Evolutionary conservation across 35 echinoderm and acorn worm species (phyloP), one percentile per base, ranked within the genome.

Genomic region (Stichopus chloronotus): DNA sequence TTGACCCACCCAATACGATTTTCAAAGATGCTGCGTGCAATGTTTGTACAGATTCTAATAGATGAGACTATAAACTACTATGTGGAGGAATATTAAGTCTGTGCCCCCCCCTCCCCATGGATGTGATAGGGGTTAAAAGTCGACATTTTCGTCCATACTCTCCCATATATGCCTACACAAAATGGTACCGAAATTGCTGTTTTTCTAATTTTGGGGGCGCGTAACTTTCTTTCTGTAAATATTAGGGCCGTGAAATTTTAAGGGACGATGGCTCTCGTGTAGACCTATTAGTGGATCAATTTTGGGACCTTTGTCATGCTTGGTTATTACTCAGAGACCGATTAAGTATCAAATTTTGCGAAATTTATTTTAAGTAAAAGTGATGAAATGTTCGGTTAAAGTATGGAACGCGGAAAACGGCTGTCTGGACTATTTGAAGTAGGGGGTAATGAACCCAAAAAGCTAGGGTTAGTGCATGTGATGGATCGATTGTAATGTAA

Each of bases 81-180:
- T 17, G 19, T 76, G 0, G 25, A 76, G 16, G 72, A 76, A 76
- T 76, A 12, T 76, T 6, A 76, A 76, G 72, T 76, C 72, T 24
- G 8, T 76, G 72, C 30, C 71, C 71, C 30, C 72, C 72, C 7
- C 72, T 76, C 8, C 72, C 16, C 16, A 8, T 76, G 16, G 72
- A 17, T 24, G 14, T 17, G 72, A 24, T 8, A 76, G 14, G 3
- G 25, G 72, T 71, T 13, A 11, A n/a, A 71, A 71, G n/a, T 76
- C 72, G 72, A 12, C 72, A 76, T 76, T 76, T 12, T 17, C 72
- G 16, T 12, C 6, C 19, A 21, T 76, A 21, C 72, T 24, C 11
- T 17, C 72, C 72, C 4, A 76, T 76, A 76, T 76, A 76, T 76
- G 72, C 72, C 72, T 76, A 76, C 72, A 76, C 16, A 76, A 76